phyloP scores from a whole-genome alignment of 2,888 invertebrate genomes.

The Sminthurides aquaticus region DNA sequence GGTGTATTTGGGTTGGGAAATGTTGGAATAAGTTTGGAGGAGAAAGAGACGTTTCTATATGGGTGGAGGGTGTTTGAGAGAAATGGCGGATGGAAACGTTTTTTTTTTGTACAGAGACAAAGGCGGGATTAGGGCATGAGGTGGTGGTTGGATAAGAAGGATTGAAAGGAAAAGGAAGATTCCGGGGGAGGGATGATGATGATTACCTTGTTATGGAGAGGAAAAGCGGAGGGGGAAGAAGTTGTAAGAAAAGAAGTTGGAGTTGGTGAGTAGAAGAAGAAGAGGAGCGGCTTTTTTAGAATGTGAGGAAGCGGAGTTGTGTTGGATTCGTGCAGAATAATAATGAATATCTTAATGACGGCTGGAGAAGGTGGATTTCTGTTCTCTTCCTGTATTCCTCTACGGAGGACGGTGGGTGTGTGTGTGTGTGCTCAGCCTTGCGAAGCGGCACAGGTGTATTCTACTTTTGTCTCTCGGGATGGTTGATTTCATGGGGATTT shows the following conservation, averaged over 20 bases:
- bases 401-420: not conserved
- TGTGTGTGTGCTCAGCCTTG: not conserved
- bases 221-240: not conserved
- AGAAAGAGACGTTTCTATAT: too few relatives aligned
- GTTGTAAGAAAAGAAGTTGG: not conserved
- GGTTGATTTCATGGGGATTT: not conserved
- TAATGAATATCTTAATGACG: constrained; percentile 6
- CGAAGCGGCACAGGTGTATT: constrained; percentile 4
- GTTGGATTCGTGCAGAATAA: constrained; percentile 7
- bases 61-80: too few relatives aligned
- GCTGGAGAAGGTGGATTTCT: not conserved
- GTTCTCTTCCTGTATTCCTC: not conserved
- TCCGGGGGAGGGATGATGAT: not conserved
- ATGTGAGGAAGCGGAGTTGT: not conserved
- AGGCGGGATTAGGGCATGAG: not conserved
- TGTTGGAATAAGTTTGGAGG: not conserved
- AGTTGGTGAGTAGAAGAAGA: not conserved
- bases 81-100: not conserved
- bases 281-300: too few relatives aligned
- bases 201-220: not conserved
- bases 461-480: not conserved
- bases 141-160: not conserved
- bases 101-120: not conserved
- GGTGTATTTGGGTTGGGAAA: not conserved
- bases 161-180: not conserved